A percentile compares a stretch with the other conserved stretches of the same genome.
phyloP scores from a whole-genome alignment of 2,888 invertebrate genomes.

The Punctoribates punctum region DNA sequence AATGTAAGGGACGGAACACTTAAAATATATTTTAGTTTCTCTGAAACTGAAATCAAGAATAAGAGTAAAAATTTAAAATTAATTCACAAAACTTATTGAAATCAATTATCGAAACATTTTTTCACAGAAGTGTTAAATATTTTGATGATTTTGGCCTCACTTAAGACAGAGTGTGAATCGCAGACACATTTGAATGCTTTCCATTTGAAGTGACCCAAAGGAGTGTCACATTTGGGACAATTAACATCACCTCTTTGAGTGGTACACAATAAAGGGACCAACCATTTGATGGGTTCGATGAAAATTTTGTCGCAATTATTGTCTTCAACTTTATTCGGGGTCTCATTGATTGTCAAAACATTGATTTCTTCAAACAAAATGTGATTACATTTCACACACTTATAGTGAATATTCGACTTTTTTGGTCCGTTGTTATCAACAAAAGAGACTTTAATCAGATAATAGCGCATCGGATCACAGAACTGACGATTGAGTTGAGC shows the following conservation, averaged over 20 bases:
- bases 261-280: background rate
- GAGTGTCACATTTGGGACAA: background rate
- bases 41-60: no score
- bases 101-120: no score
- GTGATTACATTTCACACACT: background rate
- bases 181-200: background rate
- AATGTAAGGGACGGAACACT: no score
- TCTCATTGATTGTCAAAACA: background rate
- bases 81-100: background rate
- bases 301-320: background rate
- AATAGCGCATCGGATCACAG: background rate
- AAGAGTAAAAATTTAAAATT: background rate
- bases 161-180: background rate
- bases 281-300: slow-evolving; percentile 11
- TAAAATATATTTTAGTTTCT: no score
- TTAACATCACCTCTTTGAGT: background rate
- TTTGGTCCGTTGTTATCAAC: background rate
- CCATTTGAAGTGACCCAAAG: slow-evolving; percentile 1
- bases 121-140: background rate
- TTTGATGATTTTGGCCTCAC: background rate
- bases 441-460: background rate
- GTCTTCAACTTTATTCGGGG: background rate
- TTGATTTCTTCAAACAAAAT: background rate
- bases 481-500: background rate
- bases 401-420: background rate